Percentiles rank a stretch among this genome's conserved stretches.
Evolutionary conservation across 2,113 vertebrate species (phyloP).

Genomic region (Xenus cinereus): DNA sequence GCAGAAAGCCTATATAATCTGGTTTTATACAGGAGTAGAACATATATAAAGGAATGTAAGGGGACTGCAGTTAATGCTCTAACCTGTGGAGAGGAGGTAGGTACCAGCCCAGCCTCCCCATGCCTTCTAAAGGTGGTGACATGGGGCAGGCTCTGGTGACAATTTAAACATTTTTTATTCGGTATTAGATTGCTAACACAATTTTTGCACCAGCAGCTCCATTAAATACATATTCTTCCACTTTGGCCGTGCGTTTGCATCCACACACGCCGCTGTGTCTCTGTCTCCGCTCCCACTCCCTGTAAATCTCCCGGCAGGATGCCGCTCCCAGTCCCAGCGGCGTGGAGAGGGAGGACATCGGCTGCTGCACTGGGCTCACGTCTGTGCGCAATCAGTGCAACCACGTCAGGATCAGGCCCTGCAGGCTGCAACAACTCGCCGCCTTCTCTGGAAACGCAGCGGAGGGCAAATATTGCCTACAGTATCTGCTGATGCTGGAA

Average conservation of each 20-base stretch:
- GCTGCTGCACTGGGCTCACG: background rate
- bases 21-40: background rate
- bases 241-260: background rate
- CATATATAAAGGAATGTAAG: background rate
- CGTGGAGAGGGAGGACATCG: background rate
- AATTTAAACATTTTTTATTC: background rate
- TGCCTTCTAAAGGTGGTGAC: background rate
- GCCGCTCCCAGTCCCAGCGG: background rate
- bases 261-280: background rate
- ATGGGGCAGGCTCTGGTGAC: background rate
- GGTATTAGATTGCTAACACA: background rate
- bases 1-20: slow-evolving; percentile 4
- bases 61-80: background rate
- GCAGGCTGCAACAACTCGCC: background rate
- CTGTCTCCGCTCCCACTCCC: background rate
- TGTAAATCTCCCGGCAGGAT: background rate
- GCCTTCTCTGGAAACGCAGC: background rate
- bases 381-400: background rate
- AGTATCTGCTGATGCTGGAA: background rate
- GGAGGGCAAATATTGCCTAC: slow-evolving; percentile 38
- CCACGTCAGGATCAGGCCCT: background rate
- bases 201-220: background rate
- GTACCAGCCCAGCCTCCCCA: background rate
- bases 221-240: background rate
- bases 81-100: background rate